Conservation (phyloP, 1,140 invertebrate genomes). For the Lanistes nyassanus region DNA sequence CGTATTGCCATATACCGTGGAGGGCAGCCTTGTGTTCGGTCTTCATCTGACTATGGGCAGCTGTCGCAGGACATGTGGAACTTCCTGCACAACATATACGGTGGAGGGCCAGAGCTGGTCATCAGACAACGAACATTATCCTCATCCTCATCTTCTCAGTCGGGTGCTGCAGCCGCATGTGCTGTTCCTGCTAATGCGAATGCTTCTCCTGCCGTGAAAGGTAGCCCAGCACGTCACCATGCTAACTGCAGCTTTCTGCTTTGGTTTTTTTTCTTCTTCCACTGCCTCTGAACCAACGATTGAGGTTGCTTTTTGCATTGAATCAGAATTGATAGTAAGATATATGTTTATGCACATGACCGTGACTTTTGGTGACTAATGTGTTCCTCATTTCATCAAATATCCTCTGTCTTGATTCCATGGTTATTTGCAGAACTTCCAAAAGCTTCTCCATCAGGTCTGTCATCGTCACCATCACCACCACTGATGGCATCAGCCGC, state of each 20-base stretch:
- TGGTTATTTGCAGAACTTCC: neutral
- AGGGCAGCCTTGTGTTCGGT: conserved; percentile 68
- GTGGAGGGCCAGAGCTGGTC: conserved; percentile 81
- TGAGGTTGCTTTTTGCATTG: too few relatives aligned
- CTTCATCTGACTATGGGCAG: conserved; percentile 83
- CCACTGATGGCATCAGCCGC: neutral
- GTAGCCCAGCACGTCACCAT: too few relatives aligned
- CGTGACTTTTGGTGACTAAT: too few relatives aligned
- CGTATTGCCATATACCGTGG: conserved; percentile 74
- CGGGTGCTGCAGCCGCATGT: neutral
- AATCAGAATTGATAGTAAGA: too few relatives aligned
- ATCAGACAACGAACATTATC: conserved; percentile 22
- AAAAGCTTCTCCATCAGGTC: neutral
- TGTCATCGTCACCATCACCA: neutral
- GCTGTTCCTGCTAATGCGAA: too few relatives aligned
- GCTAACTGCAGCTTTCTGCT: too few relatives aligned
- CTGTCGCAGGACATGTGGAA: conserved; percentile 86
- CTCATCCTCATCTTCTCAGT: neutral
- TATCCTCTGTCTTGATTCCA: neutral
- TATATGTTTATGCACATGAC: too few relatives aligned
- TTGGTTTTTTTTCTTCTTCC: conserved; percentile 1
- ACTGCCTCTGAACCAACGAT: neutral
- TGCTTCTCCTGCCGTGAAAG: too few relatives aligned
- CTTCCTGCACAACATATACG: conserved; percentile 85
- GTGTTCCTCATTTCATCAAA: too few relatives aligned